phyloP scores from a whole-genome alignment of 30 jellyfish, hydroid and myxozoan species.

The Hydractinia echinata region DNA sequence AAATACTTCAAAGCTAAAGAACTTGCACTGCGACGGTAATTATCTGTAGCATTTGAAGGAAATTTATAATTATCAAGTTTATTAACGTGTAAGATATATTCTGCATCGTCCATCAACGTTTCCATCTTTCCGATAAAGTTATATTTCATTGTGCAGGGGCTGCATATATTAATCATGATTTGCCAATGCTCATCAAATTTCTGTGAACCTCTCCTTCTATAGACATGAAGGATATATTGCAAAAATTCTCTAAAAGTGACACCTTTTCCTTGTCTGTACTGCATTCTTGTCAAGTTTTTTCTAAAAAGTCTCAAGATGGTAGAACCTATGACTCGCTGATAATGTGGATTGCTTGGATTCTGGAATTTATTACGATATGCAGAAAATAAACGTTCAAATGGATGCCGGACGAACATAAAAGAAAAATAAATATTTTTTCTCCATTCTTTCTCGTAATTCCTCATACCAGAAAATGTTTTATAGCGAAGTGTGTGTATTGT shows the following conservation, averaged over 20 bases:
- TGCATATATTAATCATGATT: background rate
- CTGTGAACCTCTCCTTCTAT: background rate
- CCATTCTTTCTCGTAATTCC: too few species aligned
- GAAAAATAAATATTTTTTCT: background rate
- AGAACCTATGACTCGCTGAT: background rate
- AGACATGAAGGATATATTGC: background rate
- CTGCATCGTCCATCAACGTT: constrained; percentile 15
- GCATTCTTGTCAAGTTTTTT: constrained; percentile 6
- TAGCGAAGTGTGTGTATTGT: background rate
- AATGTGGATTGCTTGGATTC: constrained; percentile 8
- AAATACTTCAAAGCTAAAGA: background rate
- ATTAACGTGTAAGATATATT: background rate
- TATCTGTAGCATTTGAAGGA: constrained; percentile 20
- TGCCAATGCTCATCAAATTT: constrained; percentile 28
- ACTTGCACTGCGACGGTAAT: constrained; percentile 9
- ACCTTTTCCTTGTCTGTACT: constrained; percentile 28
- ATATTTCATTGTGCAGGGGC: constrained; percentile 13
- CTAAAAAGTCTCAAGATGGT: constrained; percentile 2
- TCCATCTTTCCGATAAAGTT: constrained; percentile 36
- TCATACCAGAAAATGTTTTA: background rate
- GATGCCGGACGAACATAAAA: constrained; percentile 25
- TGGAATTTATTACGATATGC: constrained; percentile 32
- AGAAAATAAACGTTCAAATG: constrained; percentile 27
- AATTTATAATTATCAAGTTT: background rate
- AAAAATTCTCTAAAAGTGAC: constrained; percentile 23